Base-by-base conservation (phyloP, 2,797 vertebrate species). In the Petrocephalus schoutedeni region DNA sequence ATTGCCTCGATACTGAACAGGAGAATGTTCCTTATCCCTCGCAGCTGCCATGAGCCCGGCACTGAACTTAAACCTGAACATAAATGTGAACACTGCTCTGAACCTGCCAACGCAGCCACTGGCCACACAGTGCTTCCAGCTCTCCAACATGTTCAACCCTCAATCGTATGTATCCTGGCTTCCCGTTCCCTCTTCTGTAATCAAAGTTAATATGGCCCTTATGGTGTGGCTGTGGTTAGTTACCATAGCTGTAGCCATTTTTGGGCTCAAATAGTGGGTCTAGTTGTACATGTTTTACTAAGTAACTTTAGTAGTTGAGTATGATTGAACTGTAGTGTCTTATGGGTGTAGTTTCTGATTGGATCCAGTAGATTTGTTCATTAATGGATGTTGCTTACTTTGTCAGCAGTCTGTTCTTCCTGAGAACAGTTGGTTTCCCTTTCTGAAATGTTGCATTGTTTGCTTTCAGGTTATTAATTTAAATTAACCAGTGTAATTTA, bases 71-170 rank as follows among this genome's bases (percentile, higher is more conserved):
- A 92, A 91, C 89, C 91, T 95, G 90, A 92, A 92, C 23, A 89
- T 93, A 28, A 91, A 91, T 87, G 87, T 91, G 89, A 92, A 91
- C 87, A 91, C 93, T 58, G 88, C 94, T 51, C 87, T 95, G 87
- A 94, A 93, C 86, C 91, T 96, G 64, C 97, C 97, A 58, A 96
- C 97, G 83, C 98, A 95, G 87, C 98, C 98, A 3, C 94, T 99
- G 88, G 97, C 97, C 89, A 99, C 98, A 19, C 98, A 99, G 91
- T 99, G 98, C 93, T 98, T 99, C 94, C 98, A 99, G 91, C 96
- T 99, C 41, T 98, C 98, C 91, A 99, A 99, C 91, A 99, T 99
- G 98, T 99, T 99, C 94, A 97, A 97, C 90, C 97, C 97, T 91
- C 96, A 97, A 89, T 97, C 96, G 97, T 98, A 95, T 95, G 97